Conservation (phyloP, 30 jellyfish, hydroid and myxozoan genomes). For the Nemopilema nomurai region DNA sequence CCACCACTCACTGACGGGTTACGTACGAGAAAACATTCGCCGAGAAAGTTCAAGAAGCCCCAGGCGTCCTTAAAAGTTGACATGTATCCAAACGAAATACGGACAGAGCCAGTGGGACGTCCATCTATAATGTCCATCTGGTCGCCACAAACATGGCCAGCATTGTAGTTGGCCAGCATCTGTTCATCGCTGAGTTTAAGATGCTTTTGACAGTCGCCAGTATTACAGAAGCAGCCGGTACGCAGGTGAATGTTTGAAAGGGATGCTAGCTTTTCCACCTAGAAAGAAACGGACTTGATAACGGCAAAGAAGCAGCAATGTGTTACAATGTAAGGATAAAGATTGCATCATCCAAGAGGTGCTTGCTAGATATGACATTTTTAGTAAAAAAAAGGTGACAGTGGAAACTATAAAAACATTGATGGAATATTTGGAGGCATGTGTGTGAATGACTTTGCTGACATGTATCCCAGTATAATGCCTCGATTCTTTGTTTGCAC, state of each 20-base stretch:
- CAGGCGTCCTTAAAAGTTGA: conserved; percentile 54
- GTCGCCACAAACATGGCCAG: conserved; percentile 78
- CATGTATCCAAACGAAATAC: conserved; percentile 67
- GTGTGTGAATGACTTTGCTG: too few relatives aligned
- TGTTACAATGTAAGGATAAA: background rate
- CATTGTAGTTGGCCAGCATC: conserved; percentile 49
- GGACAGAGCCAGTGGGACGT: conserved; percentile 69
- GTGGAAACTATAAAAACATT: too few relatives aligned
- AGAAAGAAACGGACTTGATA: background rate
- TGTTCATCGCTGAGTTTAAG: conserved; percentile 44
- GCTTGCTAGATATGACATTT: too few relatives aligned
- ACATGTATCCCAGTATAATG: too few relatives aligned
- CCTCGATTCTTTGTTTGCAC: too few relatives aligned
- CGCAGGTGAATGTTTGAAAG: conserved; percentile 50
- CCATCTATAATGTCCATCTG: conserved; percentile 59
- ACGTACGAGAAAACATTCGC: conserved; percentile 41
- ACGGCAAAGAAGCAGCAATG: background rate
- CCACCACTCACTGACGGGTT: background rate
- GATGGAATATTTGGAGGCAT: too few relatives aligned
- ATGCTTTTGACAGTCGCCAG: conserved; percentile 74
- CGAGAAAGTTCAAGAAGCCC: conserved; percentile 40
- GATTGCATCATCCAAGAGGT: too few relatives aligned
- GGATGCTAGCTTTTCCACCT: conserved; percentile 69
- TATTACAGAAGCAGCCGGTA: conserved; percentile 69
- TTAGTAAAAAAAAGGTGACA: too few relatives aligned